Evolutionary conservation across 2,888 invertebrate species (phyloP).

Genomic region (Erebia palarica): DNA sequence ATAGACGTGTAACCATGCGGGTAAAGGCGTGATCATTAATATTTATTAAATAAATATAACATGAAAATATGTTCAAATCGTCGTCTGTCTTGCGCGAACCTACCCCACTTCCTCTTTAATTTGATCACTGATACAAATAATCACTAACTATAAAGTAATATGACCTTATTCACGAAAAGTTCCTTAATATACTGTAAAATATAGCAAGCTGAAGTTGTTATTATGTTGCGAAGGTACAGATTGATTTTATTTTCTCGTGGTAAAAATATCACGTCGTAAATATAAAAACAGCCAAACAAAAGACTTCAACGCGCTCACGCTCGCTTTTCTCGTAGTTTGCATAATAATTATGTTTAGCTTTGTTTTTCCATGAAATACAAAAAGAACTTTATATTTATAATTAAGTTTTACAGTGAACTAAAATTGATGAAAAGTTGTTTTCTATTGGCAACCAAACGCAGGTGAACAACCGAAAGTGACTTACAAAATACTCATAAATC

Average conservation of each 20-base stretch:
- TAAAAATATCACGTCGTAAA: slow-evolving; percentile 15
- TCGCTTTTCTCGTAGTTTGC: background rate
- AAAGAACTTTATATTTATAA: too few relatives aligned
- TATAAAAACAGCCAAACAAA: slow-evolving; percentile 21
- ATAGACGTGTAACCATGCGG: too few relatives aligned
- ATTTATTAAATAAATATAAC: background rate
- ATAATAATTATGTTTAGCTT: background rate
- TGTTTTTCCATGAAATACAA: background rate
- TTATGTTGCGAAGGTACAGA: slow-evolving; percentile 4
- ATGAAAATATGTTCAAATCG: too few relatives aligned
- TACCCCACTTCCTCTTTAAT: slow-evolving; percentile 36
- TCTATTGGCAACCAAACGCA: too few relatives aligned
- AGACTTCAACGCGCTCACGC: slow-evolving; percentile 38
- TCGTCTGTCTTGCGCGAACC: background rate
- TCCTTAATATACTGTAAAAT: slow-evolving; percentile 47
- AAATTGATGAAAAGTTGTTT: too few relatives aligned
- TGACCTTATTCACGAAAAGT: slow-evolving; percentile 51
- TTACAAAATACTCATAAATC: too few relatives aligned
- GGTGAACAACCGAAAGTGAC: too few relatives aligned
- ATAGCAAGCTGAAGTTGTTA: slow-evolving; percentile 31
- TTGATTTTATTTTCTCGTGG: slow-evolving; percentile 20
- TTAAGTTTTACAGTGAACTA: too few relatives aligned
- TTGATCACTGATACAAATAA: slow-evolving; percentile 45
- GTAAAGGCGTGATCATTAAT: background rate
- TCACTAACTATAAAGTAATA: slow-evolving; percentile 46